A percentile compares a stretch with the other conserved stretches of the same genome.
These are phyloP conservation scores for Ornithoptera alexandrae DNA, from an alignment of 2,888 invertebrate species.

Conservation along the genomic window DNA sequence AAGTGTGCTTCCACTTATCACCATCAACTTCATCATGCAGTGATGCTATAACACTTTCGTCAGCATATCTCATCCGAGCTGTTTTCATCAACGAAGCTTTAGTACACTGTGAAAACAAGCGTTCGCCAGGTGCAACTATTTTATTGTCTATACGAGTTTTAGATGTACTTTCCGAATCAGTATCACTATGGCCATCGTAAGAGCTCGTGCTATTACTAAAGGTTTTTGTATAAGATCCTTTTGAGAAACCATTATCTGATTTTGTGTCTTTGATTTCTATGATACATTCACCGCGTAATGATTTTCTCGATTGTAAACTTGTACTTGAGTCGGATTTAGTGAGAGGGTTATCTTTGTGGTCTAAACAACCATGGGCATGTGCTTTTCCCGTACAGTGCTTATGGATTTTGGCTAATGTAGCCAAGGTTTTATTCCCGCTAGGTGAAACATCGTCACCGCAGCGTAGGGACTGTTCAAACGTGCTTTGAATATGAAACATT, in stretches of 20 bases:
- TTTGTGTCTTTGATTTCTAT: conserved; percentile 72
- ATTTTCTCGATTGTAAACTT: conserved; percentile 69
- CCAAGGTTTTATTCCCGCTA: conserved; percentile 72
- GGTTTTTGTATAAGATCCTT: conserved; percentile 64
- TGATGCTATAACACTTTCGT: conserved; percentile 63
- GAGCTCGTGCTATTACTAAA: conserved; percentile 82
- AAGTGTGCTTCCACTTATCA: conserved; percentile 62
- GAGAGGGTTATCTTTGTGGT: conserved; percentile 70
- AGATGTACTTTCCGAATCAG: conserved; percentile 81
- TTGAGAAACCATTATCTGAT: conserved; percentile 45
- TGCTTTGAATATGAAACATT: conserved; percentile 78
- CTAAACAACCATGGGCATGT: conserved; percentile 85
- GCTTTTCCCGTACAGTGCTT: conserved; percentile 87
- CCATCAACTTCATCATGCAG: conserved; percentile 70
- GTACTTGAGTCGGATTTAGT: conserved; percentile 72
- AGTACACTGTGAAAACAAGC: conserved; percentile 79
- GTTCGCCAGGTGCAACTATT: conserved; percentile 67
- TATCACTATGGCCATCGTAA: conserved; percentile 83
- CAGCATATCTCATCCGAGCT: conserved; percentile 79
- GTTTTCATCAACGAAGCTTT: conserved; percentile 82
- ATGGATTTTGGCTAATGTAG: conserved; percentile 81
- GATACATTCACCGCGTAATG: conserved; percentile 63
- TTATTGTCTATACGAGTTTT: conserved; percentile 61
- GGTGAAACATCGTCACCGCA: conserved; percentile 73
- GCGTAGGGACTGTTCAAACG: conserved; percentile 81